These are phyloP conservation scores for Danaus plexippus DNA, from an alignment of 1,140 invertebrate genomes.

Conservation along the genomic window DNA sequence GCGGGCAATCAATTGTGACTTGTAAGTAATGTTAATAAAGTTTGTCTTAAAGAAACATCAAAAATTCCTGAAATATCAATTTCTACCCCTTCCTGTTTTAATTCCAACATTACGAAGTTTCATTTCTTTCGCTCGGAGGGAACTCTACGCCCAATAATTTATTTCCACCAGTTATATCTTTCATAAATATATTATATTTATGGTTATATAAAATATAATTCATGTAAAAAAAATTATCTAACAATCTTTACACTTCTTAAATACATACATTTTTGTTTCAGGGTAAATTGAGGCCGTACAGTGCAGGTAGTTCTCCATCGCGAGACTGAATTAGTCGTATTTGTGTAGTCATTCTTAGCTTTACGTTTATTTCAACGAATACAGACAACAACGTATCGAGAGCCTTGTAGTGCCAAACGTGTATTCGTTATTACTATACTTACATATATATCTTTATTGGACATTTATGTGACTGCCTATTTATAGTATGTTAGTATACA, in stretches of 20 bases:
- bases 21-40: too few relatives aligned
- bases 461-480: constrained; percentile 28
- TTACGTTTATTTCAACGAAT: constrained; percentile 31
- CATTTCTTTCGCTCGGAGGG: too few relatives aligned
- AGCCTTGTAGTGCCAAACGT: constrained; percentile 53
- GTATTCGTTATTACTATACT: constrained; percentile 27
- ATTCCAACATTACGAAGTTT: too few relatives aligned
- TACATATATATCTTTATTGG: constrained; percentile 18
- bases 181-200: too few relatives aligned
- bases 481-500: constrained; percentile 11
- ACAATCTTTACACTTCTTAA: background rate
- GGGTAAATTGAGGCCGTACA: constrained; percentile 41
- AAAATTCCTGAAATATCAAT: too few relatives aligned
- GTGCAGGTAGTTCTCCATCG: constrained; percentile 29
- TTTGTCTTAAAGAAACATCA: too few relatives aligned
- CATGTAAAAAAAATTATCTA: background rate
- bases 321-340: constrained; percentile 39
- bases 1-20: too few relatives aligned
- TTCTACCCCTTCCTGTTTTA: too few relatives aligned
- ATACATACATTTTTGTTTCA: constrained; percentile 29
- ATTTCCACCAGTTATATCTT: too few relatives aligned
- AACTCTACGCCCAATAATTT: too few relatives aligned
- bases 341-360: constrained; percentile 59
- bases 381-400: constrained; percentile 21
- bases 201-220: too few relatives aligned